Conservation (phyloP, 2,113 vertebrate species). For the Anarrhichthys ocellatus region DNA sequence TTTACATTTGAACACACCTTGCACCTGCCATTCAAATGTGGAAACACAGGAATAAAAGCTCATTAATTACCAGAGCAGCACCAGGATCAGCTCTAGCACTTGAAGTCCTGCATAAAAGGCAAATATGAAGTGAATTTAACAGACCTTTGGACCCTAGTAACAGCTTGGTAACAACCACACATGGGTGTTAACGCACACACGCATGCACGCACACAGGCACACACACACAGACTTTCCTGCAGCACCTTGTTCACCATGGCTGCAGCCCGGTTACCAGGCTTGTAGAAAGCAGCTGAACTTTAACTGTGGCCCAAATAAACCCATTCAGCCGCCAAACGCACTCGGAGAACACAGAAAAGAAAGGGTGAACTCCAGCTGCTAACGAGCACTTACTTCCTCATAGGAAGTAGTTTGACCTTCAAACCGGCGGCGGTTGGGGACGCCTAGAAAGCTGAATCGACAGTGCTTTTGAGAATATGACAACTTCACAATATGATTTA, state of each 20-base stretch:
- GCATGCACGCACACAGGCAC: slow-evolving; percentile 15
- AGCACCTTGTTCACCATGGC: slow-evolving; percentile 34
- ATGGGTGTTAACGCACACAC: not conserved
- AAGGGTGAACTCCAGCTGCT: slow-evolving; percentile 38
- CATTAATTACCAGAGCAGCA: not conserved
- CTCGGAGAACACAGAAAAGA: not conserved
- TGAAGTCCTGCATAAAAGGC: not conserved
- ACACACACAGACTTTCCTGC: slow-evolving; percentile 7
- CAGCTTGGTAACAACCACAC: slow-evolving; percentile 41
- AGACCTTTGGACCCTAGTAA: slow-evolving; percentile 30
- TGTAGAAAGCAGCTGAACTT: slow-evolving; percentile 43
- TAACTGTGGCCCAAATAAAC: slow-evolving; percentile 30
- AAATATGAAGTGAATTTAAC: not conserved
- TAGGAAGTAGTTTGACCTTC: slow-evolving; percentile 13
- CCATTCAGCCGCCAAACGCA: slow-evolving; percentile 25
- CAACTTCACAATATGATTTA: too few relatives aligned
- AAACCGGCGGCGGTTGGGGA: not conserved
- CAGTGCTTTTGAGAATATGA: slow-evolving; percentile 14
- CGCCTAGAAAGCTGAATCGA: slow-evolving; percentile 8
- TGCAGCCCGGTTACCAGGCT: slow-evolving; percentile 39
- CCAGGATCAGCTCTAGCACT: not conserved
- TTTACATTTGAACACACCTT: not conserved
- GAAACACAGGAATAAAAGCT: not conserved
- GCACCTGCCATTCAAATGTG: slow-evolving; percentile 4
- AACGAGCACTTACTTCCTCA: slow-evolving; percentile 14